Base-by-base conservation (phyloP, 2,113 vertebrate species). In the Chionomys nivalis region DNA sequence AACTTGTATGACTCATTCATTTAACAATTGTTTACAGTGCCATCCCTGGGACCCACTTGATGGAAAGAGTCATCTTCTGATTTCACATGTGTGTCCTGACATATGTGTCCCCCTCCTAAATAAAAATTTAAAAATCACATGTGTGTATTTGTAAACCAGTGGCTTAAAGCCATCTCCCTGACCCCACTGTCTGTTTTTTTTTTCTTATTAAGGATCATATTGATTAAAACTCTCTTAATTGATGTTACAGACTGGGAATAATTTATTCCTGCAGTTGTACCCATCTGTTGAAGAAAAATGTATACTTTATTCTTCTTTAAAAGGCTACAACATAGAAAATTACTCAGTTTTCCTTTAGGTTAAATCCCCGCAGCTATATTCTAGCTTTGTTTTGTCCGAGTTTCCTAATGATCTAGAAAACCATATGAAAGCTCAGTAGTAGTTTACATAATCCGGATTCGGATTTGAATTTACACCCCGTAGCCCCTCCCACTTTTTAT, bases 201-300 rank as follows among this genome's bases (percentile, higher is more conserved):
- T 89, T 94, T 94, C 23, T 92, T 88, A 58, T 65, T 76, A 88
- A 94, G 68, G n/a, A 42, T 87, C 5, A 28, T 61, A 24, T 87
- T 31, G 21, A 77, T 33, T 81, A 68, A 92, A 94, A 89, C 7
- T n/a, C 47, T 65, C 11, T 85, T 83, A 49, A 19, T 33, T 87
- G 44, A 14, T 87, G 3, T 78, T 52, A 75, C 91, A 52, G 10
- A 2, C 70, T 81, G 65, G 93, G 33, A 94, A 28, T 93, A 96
- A 82, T 83, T 79, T 93, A 52, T 83, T 33, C 52, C 79, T 93
- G 87, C 5, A 72, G 0, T 79, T 95, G 24, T 21, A 77, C 36
- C 47, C 42, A 89, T 24, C 28, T 79, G 21, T 61, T 87, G 83
- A 79, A 75, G 83, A 87, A 90, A 65, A 87, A 79, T 65, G 55